phyloP scores from a whole-genome alignment of 2,113 vertebrate species.

The Cariama cristata region DNA sequence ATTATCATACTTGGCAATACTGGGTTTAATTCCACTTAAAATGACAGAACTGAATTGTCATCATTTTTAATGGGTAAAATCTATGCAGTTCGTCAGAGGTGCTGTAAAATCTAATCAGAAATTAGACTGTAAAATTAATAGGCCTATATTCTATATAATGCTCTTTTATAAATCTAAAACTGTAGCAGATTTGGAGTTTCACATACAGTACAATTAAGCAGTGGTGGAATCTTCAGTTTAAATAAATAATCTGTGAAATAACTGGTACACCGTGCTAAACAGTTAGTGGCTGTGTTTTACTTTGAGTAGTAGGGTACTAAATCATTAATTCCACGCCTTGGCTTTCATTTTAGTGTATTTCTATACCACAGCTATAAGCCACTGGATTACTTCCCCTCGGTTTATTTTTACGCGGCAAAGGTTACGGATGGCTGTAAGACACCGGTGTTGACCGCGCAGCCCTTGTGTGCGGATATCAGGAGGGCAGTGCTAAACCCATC shows the following conservation, averaged over 20 bases:
- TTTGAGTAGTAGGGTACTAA: not conserved
- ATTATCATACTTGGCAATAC: constrained; percentile 76
- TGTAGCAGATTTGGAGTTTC: constrained; percentile 41
- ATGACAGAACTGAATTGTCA: constrained; percentile 75
- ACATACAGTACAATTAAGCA: not conserved
- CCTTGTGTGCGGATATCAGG: fast-evolving
- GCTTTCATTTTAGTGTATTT: not conserved
- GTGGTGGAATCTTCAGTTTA: constrained; percentile 37
- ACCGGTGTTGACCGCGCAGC: fast-evolving
- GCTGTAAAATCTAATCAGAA: constrained; percentile 76
- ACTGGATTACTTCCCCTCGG: not conserved
- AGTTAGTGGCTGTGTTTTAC: not conserved
- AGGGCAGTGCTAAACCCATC: not conserved
- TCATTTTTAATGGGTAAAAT: constrained; percentile 67
- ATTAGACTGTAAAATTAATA: constrained; percentile 78
- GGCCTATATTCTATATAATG: constrained; percentile 48
- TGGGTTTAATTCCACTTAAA: constrained; percentile 76
- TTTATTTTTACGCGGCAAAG: not conserved
- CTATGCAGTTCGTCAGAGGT: constrained; percentile 59
- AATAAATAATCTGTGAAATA: constrained; percentile 36
- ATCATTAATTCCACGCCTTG: not conserved
- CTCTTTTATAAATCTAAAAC: constrained; percentile 50
- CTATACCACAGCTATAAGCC: not conserved
- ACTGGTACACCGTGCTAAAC: not conserved
- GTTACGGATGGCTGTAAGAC: not conserved